phyloP scores from a whole-genome alignment of 2,113 vertebrate species.

The Crotalus horridus region DNA sequence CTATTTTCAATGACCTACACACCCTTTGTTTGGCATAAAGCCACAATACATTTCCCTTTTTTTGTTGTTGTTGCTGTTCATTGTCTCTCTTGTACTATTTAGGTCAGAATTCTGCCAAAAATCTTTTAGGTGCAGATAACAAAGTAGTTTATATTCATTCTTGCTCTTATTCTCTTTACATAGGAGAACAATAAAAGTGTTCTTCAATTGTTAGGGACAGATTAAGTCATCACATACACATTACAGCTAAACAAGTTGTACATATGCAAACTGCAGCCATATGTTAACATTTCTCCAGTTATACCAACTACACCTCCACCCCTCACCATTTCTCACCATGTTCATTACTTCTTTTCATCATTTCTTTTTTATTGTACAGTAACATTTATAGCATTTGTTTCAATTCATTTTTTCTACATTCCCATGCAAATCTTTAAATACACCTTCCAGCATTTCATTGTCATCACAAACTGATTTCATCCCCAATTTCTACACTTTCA shows the following conservation, averaged over 20 bases:
- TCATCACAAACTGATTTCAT: neutral
- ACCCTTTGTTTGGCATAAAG: neutral
- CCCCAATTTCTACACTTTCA: neutral
- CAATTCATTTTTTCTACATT: neutral
- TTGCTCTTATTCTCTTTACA: neutral
- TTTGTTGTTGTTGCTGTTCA: neutral
- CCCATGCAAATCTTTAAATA: neutral
- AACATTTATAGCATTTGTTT: neutral
- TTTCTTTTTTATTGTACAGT: neutral
- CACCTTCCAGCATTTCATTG: neutral
- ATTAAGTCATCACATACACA: neutral
- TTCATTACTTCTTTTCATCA: neutral
- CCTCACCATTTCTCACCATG: neutral
- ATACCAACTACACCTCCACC: neutral
- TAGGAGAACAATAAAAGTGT: neutral
- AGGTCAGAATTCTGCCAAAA: neutral
- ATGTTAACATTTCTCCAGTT: neutral
- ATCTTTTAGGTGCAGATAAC: neutral
- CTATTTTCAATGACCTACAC: neutral
- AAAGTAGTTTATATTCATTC: neutral
- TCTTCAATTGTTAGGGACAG: neutral
- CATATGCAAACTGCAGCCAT: neutral
- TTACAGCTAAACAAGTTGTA: neutral
- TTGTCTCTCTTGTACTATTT: neutral
- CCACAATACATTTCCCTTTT: neutral